These are phyloP conservation scores for Exocentrus adspersus DNA, from an alignment of 2,888 invertebrate genomes.

Conservation along the genomic window DNA sequence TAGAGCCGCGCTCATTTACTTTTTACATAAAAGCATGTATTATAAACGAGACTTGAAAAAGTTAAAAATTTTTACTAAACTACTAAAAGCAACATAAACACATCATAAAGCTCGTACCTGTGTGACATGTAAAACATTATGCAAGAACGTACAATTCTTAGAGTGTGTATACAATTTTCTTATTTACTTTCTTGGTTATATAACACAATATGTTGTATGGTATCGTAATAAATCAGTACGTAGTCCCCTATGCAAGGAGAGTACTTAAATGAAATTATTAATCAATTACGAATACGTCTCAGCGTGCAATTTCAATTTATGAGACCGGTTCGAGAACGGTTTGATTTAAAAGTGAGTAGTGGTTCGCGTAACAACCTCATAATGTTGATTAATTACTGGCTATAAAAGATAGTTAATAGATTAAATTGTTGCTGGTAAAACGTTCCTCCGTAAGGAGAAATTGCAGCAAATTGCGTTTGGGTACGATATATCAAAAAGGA, in stretches of 20 bases:
- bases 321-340: not conserved
- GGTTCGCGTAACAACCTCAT: not conserved
- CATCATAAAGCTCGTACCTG: constrained; percentile 6
- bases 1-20: not conserved
- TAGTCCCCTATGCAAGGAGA: constrained; percentile 8
- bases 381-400: not conserved
- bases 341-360: not conserved
- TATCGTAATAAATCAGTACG: constrained; percentile 11
- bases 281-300: constrained; percentile 13
- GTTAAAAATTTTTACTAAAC: constrained; percentile 3
- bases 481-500: no score
- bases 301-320: constrained; percentile 3
- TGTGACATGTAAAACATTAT: constrained; percentile 9
- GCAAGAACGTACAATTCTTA: not conserved
- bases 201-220: constrained; percentile 1
- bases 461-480: no score
- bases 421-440: not conserved
- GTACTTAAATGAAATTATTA: constrained; percentile 20
- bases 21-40: not conserved
- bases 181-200: constrained; percentile 20
- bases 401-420: not conserved
- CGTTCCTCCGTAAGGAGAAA: not conserved
- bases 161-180: constrained; percentile 13
- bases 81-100: constrained; percentile 11
- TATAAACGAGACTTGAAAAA: no score